phyloP scores from a whole-genome alignment of 1,140 invertebrate species.

The Bombus ignitus region DNA sequence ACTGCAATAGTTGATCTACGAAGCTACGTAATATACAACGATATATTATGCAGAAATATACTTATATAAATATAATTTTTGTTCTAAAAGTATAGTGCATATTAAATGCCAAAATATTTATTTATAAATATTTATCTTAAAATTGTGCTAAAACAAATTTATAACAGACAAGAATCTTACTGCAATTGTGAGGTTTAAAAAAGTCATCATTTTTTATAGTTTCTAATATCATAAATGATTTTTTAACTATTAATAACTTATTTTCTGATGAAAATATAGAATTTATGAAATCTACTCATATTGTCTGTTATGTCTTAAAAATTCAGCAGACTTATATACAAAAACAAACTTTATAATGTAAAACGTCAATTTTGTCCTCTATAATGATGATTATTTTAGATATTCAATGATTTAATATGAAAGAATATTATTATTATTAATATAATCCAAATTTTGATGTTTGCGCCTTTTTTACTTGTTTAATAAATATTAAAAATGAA shows the following conservation, averaged over 20 bases:
- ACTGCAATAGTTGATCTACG: background rate
- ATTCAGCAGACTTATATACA: slow-evolving; percentile 18
- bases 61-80: slow-evolving; percentile 36
- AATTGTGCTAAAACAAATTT: slow-evolving; percentile 25
- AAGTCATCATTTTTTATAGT: slow-evolving; percentile 8
- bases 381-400: slow-evolving; percentile 29
- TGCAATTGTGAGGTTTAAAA: slow-evolving; percentile 21
- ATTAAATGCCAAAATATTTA: slow-evolving; percentile 48
- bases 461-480: slow-evolving; percentile 25
- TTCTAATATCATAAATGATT: slow-evolving; percentile 26
- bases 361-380: background rate
- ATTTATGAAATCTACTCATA: background rate
- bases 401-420: background rate
- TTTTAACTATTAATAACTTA: slow-evolving; percentile 43
- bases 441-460: background rate
- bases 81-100: background rate
- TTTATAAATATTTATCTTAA: slow-evolving; percentile 22
- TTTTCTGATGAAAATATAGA: slow-evolving; percentile 17
- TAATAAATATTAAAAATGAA: slow-evolving; percentile 61
- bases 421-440: background rate
- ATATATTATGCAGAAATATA: slow-evolving; percentile 31
- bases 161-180: slow-evolving; percentile 24
- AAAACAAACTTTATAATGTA: slow-evolving; percentile 3
- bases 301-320: slow-evolving; percentile 27
- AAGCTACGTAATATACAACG: slow-evolving; percentile 28